Percentiles rank a stretch among this genome's conserved stretches.
Conservation (phyloP, 1,140 invertebrate species). For the Drosophila micromelanica region DNA sequence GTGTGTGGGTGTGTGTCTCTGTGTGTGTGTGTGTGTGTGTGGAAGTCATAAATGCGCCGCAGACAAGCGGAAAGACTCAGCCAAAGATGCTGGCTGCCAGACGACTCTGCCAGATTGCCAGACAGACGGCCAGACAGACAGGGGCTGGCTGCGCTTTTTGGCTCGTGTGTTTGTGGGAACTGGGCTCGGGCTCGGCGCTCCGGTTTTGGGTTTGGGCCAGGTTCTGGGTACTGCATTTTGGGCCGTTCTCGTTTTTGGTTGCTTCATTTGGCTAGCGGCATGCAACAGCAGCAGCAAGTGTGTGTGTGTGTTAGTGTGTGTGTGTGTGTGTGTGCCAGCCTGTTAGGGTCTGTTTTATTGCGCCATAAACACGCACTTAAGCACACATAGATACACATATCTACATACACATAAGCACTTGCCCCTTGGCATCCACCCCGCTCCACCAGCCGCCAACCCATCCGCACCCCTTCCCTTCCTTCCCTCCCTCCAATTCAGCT, state of each 20-base stretch:
- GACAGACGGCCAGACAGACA: conserved; percentile 11
- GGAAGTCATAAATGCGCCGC: conserved; percentile 78
- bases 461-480: neutral
- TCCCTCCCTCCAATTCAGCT: neutral
- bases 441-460: neutral
- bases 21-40: conserved; percentile 19
- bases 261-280: conserved; percentile 73
- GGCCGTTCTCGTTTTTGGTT: conserved; percentile 51
- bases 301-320: no score
- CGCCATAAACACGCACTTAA: conserved; percentile 81
- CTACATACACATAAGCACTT: conserved; percentile 33
- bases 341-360: conserved; percentile 81
- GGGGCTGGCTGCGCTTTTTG: conserved; percentile 41
- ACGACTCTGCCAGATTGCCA: conserved; percentile 23
- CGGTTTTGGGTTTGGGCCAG: conserved; percentile 35
- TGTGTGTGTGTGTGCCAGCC: conserved; percentile 44
- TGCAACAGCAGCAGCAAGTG: conserved; percentile 55
- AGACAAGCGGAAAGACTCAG: conserved; percentile 72
- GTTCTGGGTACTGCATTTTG: conserved; percentile 1
- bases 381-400: conserved; percentile 57
- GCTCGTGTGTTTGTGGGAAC: conserved; percentile 22
- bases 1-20: neutral
- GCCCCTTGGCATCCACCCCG: neutral
- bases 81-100: conserved; percentile 74
- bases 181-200: conserved; percentile 7